Evolutionary conservation across 2,113 vertebrate species (phyloP), one percentile per base, ranked within the genome.

Genomic region (Dasypus novemcinctus): DNA sequence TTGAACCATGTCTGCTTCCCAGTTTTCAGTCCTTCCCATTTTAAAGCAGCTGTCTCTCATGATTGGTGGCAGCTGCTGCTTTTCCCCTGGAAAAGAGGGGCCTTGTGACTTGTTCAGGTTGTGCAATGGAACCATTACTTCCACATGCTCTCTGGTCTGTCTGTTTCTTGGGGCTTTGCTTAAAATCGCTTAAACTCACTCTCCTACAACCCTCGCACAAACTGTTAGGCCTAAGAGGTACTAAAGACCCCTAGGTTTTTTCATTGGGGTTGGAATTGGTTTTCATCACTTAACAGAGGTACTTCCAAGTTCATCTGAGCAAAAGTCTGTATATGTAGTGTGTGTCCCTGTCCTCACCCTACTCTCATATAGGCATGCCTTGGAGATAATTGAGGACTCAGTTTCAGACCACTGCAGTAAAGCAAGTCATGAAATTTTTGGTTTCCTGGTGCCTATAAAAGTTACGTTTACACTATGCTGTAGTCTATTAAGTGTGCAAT

Each of bases 51-150:
- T 90, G 49, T 52, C 27, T 91, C 9, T 76, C 2, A 0, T 59
- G 23, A 85, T 90, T 36, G 41, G 1, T 91, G 59, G 36, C 61
- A 46, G 14, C 38, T 92, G 9, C 2, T 88, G 46, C 36, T 93
- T 93, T 96, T 87, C 61, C n/a, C 25, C 33, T 83, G 75, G 69
- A 61, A 90, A 7, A 93, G 41, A 71, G 75, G 23, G n/a, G 41
- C 14, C 61, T 68, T 89, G 17, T 91, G 66, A 68, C 54, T 54
- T 7, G 41, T 64, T 90, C 87, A 7, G 21, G 64, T 81, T 89
- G 49, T 49, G 76, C 74, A 84, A 38, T 69, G 36, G 88, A 93
- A 66, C 17, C n/a, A 69, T 15, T 90, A 41, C 38, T 95, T 95
- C 5, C 64, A 27, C 12, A 68, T 80, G 36, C 29, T 71, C 29